These are phyloP conservation scores for Morpho helenor DNA, from an alignment of 2,888 invertebrate species.

Conservation along the genomic window DNA sequence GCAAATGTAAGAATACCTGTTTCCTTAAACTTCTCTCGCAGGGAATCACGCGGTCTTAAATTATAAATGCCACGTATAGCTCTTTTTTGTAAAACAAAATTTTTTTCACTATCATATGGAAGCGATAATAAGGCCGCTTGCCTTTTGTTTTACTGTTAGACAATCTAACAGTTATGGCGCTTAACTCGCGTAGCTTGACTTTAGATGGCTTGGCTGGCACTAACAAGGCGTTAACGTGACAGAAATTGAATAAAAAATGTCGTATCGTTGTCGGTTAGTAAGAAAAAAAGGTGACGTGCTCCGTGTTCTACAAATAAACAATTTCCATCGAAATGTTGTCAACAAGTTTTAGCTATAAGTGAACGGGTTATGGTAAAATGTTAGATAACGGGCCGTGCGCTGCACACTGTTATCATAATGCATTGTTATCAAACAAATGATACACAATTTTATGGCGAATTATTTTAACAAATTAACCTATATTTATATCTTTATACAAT, in stretches of 20 bases:
- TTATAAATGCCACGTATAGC: too few species aligned
- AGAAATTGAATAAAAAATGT: not conserved
- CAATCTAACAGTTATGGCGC: too few species aligned
- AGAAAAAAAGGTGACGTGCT: not conserved
- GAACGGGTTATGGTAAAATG: conserved; percentile 5
- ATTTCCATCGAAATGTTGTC: not conserved
- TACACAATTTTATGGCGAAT: not conserved
- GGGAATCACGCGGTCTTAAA: too few species aligned
- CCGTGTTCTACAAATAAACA: not conserved
- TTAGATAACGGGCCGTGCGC: not conserved
- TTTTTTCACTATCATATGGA: too few species aligned
- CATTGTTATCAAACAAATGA: not conserved
- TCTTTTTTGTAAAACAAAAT: too few species aligned
- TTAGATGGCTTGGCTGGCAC: too few species aligned
- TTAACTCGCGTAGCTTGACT: too few species aligned
- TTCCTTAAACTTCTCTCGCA: too few species aligned
- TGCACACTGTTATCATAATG: not conserved
- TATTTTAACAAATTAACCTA: not conserved
- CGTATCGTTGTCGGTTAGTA: not conserved
- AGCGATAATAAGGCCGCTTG: too few species aligned
- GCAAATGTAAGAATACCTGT: too few species aligned
- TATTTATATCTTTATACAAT: not conserved
- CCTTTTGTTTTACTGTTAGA: too few species aligned
- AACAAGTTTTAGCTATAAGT: not conserved
- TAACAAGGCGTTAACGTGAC: too few species aligned